Evolutionary conservation across 1,140 invertebrate genomes (phyloP).

Genomic region (Stratiolaelaps scimitus): DNA sequence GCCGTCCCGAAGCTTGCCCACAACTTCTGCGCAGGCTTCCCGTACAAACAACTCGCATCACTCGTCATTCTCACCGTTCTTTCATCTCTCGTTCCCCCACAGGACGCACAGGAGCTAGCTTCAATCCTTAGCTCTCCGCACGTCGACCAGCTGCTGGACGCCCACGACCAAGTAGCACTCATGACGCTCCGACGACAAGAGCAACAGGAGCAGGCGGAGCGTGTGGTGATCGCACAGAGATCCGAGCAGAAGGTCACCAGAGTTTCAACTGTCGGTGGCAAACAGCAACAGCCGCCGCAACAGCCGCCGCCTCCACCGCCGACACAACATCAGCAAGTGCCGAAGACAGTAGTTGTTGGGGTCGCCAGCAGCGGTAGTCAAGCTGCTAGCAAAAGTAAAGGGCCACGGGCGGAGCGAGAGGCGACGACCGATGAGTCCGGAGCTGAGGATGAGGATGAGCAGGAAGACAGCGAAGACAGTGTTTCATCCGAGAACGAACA

Average conservation of each 20-base stretch:
- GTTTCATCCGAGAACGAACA: constrained; percentile 3
- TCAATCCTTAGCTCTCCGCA: constrained; percentile 42
- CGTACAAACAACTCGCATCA: too few species aligned
- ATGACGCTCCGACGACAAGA: constrained; percentile 37
- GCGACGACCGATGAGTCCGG: constrained; percentile 42
- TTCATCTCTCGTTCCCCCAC: neutral
- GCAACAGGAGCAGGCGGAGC: constrained; percentile 41
- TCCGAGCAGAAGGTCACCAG: too few species aligned
- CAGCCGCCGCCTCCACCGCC: too few species aligned
- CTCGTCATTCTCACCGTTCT: too few species aligned
- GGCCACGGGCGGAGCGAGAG: neutral
- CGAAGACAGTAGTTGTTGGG: too few species aligned
- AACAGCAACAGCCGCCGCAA: too few species aligned
- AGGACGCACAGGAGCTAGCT: constrained; percentile 45
- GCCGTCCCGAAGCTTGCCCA: too few species aligned
- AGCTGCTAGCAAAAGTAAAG: too few species aligned
- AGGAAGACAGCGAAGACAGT: neutral
- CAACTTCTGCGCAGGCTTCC: too few species aligned
- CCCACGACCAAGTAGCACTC: constrained; percentile 55
- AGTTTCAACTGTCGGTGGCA: too few species aligned
- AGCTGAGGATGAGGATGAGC: constrained; percentile 42
- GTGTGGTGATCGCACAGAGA: constrained; percentile 36
- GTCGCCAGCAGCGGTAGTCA: too few species aligned
- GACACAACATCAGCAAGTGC: too few species aligned
- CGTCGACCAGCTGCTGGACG: constrained; percentile 50